phyloP scores from a whole-genome alignment of 2,113 vertebrate genomes.

The Gasterosteus nipponicus region DNA sequence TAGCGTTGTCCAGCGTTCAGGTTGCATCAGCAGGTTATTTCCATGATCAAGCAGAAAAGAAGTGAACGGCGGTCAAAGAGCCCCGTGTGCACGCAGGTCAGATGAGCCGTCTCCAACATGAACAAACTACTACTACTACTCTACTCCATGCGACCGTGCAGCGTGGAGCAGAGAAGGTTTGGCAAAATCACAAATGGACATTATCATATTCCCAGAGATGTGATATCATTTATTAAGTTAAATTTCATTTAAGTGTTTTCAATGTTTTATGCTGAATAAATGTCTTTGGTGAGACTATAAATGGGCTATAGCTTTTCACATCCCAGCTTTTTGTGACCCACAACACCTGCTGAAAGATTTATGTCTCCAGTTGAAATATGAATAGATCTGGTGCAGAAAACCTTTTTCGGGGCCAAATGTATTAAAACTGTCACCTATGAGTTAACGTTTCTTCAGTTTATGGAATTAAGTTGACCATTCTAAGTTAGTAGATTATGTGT shows the following conservation, averaged over 20 bases:
- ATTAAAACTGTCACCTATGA: neutral
- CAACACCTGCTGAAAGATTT: neutral
- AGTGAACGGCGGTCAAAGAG: too few species aligned
- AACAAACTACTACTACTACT: too few species aligned
- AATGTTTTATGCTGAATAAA: neutral
- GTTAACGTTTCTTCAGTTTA: neutral
- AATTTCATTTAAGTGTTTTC: neutral
- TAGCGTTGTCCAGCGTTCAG: neutral
- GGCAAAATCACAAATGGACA: neutral
- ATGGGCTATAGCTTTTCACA: slow-evolving; percentile 1
- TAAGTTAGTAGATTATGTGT: neutral
- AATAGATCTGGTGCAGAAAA: neutral
- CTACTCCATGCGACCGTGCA: too few species aligned
- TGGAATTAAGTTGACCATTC: neutral
- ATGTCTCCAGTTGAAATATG: neutral
- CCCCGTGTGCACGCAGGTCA: too few species aligned
- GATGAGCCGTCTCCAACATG: too few species aligned
- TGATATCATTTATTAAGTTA: neutral
- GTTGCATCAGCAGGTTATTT: neutral
- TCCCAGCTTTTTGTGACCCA: neutral
- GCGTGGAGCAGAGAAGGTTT: too few species aligned
- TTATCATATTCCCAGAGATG: neutral
- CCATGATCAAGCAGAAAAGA: too few species aligned
- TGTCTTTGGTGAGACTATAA: neutral
- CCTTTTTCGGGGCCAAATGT: neutral